phyloP scores from a whole-genome alignment of 2,797 vertebrate genomes.

The Meriones psammophilus region DNA sequence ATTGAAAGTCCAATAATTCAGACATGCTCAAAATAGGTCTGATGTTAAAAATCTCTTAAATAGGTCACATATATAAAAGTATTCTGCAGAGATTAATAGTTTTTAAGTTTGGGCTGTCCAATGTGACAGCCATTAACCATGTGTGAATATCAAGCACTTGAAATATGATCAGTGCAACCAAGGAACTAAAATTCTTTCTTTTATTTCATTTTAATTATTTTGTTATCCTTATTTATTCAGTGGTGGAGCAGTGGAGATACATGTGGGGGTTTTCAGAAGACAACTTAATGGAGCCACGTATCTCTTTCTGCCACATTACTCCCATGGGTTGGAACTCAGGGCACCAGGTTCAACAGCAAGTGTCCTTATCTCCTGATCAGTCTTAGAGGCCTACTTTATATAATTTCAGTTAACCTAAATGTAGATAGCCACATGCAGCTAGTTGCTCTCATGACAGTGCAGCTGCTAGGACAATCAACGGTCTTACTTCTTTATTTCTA shows the following conservation, averaged over 20 bases:
- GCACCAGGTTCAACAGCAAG: not conserved
- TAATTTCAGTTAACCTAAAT: slow-evolving; percentile 54
- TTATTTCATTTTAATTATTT: not conserved
- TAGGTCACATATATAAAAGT: not conserved
- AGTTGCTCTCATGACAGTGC: not conserved
- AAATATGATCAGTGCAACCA: not conserved
- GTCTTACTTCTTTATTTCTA: slow-evolving; percentile 35
- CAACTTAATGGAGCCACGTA: not conserved
- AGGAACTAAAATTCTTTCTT: not conserved
- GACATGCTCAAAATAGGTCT: slow-evolving; percentile 15
- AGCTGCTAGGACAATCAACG: not conserved
- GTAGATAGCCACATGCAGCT: not conserved
- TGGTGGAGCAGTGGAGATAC: not conserved
- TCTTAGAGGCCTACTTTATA: not conserved
- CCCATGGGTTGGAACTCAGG: not conserved
- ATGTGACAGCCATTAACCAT: not conserved
- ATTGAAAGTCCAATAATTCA: not conserved
- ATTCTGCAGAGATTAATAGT: not conserved
- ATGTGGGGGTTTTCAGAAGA: not conserved
- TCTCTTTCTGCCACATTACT: not conserved
- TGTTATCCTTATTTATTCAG: not conserved
- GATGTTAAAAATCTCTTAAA: not conserved
- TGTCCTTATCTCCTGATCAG: not conserved
- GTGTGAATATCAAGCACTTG: not conserved
- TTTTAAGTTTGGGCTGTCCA: not conserved